Conservation (phyloP, 2,113 vertebrate species). For the Vanacampus margaritifer region DNA sequence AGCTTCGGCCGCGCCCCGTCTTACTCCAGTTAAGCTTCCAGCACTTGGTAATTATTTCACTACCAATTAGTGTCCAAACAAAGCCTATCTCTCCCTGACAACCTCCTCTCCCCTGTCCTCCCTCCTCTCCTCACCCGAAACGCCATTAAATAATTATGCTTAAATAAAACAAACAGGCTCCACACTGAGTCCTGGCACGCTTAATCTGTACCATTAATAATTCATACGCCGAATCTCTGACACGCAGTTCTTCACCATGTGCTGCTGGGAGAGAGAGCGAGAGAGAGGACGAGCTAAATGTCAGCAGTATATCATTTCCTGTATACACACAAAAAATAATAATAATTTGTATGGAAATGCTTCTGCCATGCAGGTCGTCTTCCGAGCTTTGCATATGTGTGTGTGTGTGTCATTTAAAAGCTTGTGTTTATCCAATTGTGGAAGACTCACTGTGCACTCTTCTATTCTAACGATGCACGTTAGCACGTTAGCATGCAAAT, state of each 20-base stretch:
- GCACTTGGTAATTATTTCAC: slow-evolving; percentile 52
- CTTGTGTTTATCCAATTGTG: not conserved
- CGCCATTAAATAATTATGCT: slow-evolving; percentile 65
- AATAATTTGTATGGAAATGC: slow-evolving; percentile 31
- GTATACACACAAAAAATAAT: slow-evolving; percentile 22
- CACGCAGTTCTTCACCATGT: slow-evolving; percentile 26
- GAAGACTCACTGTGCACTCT: not conserved
- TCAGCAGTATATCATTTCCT: slow-evolving; percentile 46
- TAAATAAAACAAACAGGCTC: slow-evolving; percentile 67
- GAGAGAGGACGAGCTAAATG: slow-evolving; percentile 49
- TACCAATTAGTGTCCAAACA: slow-evolving; percentile 53
- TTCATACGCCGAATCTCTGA: slow-evolving; percentile 58
- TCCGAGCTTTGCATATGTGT: not conserved
- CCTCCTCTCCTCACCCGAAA: slow-evolving; percentile 40
- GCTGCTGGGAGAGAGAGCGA: slow-evolving; percentile 24
- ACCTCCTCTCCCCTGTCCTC: not conserved
- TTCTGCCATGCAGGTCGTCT: not conserved
- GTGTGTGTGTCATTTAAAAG: slow-evolving; percentile 2
- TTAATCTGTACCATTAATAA: slow-evolving; percentile 64
- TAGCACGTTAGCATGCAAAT: not conserved
- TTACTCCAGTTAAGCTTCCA: slow-evolving; percentile 28
- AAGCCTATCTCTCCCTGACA: slow-evolving; percentile 28
- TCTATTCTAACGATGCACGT: not conserved
- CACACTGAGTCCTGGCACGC: slow-evolving; percentile 50
- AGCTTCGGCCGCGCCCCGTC: slow-evolving; percentile 12